Base-by-base conservation (phyloP, 2,113 vertebrate species). In the Agapornis roseicollis region DNA sequence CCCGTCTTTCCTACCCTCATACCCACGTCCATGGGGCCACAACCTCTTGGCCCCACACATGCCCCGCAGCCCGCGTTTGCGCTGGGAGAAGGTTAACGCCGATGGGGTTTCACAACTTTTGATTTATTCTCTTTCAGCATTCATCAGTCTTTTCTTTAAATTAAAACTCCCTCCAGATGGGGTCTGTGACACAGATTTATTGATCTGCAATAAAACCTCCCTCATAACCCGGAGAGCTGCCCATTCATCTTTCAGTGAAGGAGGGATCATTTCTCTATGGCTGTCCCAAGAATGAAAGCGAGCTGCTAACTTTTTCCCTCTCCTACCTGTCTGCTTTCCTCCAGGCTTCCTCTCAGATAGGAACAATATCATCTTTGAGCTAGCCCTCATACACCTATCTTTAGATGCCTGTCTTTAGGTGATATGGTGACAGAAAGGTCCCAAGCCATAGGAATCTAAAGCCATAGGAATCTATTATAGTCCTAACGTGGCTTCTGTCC, bases 131-230 rank as follows among this genome's bases (percentile, higher is more conserved):
- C 96, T 95, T 96, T 94, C 29, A 91, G 93, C 90, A 55, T 94
- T 98, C 98, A 97, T 98, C 97, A 94, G 92, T 98, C 98, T 98
- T 97, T 97, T 93, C 96, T 98, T 98, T 98, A 98, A 98, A 98
- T 98, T 98, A 98, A 98, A 98, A 98, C 97, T 98, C 98, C 96
- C 97, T 98, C 97, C 97, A 98, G 98, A 98, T 98, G 98, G 98
- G 98, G 97, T 98, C 94, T 95, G 88, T 98, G 98, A 98, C 97
- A 97, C 96, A 98, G 98, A 98, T 98, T 98, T 98, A 98, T 98
- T 96, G 97, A 98, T 98, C 97, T 96, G 97, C 97, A 98, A 98
- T 98, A 98, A 98, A 98, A 97, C 96, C 97, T 98, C 98, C 97
- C 98, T 98, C 98, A 97, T 98, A 98, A 98, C 98, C 98, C 97